Evolutionary conservation across 1,140 invertebrate genomes (phyloP).

Genomic region (Pygmarrhopalites habei): DNA sequence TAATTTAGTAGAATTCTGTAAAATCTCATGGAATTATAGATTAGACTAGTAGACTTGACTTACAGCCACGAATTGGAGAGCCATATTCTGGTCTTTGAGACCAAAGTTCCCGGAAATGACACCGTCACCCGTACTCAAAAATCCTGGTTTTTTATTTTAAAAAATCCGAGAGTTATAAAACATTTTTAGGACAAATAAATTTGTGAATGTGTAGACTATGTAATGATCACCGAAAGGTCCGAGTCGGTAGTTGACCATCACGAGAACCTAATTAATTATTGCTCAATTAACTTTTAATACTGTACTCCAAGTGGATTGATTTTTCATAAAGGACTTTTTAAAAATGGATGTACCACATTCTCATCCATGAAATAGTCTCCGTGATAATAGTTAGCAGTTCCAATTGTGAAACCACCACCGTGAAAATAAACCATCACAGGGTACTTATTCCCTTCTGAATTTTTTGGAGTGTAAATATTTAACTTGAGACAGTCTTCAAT

Average conservation of each 20-base stretch:
- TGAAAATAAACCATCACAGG: conserved; percentile 22
- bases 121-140: conserved; percentile 23
- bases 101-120: conserved; percentile 34
- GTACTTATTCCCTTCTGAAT: background rate
- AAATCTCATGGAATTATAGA: too few species aligned
- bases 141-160: conserved; percentile 10
- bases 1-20: conserved; percentile 28
- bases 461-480: conserved; percentile 5
- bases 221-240: conserved; percentile 18
- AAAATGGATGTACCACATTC: too few species aligned
- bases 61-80: too few species aligned
- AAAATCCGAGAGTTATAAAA: background rate
- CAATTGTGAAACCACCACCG: conserved; percentile 18
- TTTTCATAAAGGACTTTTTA: too few species aligned
- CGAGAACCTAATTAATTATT: too few species aligned
- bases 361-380: conserved; percentile 21
- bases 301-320: too few species aligned
- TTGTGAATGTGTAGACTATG: background rate
- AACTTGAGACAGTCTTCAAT: conserved; percentile 17
- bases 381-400: conserved; percentile 6
- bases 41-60: too few species aligned
- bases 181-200: background rate
- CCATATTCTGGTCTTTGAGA: conserved; percentile 37
- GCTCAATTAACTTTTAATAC: too few species aligned
- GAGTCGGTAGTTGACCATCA: conserved; percentile 16